These are phyloP conservation scores for Struthio camelus DNA, from an alignment of 2,113 vertebrate species.

Conservation along the genomic window DNA sequence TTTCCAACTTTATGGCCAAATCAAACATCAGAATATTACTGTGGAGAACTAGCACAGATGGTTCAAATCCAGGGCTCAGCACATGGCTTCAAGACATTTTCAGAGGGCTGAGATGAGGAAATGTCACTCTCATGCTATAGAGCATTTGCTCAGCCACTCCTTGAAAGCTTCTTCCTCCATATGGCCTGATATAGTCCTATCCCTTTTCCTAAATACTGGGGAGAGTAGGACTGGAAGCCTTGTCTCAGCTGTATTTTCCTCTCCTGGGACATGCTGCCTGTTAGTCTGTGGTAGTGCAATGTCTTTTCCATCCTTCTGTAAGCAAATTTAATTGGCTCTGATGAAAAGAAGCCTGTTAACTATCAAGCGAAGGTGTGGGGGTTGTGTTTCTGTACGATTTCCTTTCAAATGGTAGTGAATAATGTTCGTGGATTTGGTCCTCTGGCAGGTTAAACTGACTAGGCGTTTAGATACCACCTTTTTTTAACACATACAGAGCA, in stretches of 20 bases:
- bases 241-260: neutral
- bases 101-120: neutral
- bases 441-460: neutral
- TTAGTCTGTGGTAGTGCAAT: rapidly evolving
- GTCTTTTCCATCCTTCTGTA: neutral
- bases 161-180: neutral
- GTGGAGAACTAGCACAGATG: constrained; percentile 8
- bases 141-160: neutral
- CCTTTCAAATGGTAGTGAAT: neutral
- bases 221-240: neutral
- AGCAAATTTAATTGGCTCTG: neutral
- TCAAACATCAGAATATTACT: neutral
- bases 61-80: neutral
- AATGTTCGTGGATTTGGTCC: neutral
- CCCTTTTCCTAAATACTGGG: neutral
- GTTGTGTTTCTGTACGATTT: neutral
- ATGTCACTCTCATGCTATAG: rapidly evolving
- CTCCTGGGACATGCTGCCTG: neutral
- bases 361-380: neutral
- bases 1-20: neutral
- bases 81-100: neutral
- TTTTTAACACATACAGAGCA: neutral
- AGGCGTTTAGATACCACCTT: neutral
- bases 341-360: neutral
- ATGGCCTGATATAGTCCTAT: neutral